phyloP scores from a whole-genome alignment of 2,888 invertebrate genomes.

The Cheilosia grossa region DNA sequence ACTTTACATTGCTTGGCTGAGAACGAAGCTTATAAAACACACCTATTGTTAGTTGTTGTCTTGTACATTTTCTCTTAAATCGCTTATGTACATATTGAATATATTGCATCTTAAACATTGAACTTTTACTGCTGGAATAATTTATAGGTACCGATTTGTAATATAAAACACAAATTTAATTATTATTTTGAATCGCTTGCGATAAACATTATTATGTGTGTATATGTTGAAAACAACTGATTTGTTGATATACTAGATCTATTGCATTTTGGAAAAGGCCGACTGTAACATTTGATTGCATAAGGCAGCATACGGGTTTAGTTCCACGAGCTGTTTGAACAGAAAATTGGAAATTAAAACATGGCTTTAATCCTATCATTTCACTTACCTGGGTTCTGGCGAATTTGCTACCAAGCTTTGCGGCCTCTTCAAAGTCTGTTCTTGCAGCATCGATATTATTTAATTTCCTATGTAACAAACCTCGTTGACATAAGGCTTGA shows the following conservation, averaged over 20 bases:
- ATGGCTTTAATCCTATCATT: neutral
- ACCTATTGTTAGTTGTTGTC: too few relatives aligned
- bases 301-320: conserved; percentile 97
- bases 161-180: too few relatives aligned
- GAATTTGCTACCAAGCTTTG: conserved; percentile 92
- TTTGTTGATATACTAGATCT: neutral
- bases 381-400: conserved; percentile 90
- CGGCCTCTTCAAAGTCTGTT: conserved; percentile 90
- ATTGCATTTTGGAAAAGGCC: conserved; percentile 86
- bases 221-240: neutral
- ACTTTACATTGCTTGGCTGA: too few relatives aligned
- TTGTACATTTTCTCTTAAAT: too few relatives aligned
- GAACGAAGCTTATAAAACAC: too few relatives aligned
- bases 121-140: too few relatives aligned
- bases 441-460: conserved; percentile 89
- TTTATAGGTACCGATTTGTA: too few relatives aligned
- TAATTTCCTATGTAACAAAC: conserved; percentile 88
- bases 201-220: neutral
- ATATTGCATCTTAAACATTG: too few relatives aligned
- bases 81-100: too few relatives aligned
- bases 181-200: neutral
- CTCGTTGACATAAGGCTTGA: conserved; percentile 93
- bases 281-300: conserved; percentile 97
- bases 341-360: neutral
- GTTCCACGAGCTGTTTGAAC: conserved; percentile 87